Base-by-base conservation (phyloP, 1,140 invertebrate species). In the Choristoneura fumiferana region DNA sequence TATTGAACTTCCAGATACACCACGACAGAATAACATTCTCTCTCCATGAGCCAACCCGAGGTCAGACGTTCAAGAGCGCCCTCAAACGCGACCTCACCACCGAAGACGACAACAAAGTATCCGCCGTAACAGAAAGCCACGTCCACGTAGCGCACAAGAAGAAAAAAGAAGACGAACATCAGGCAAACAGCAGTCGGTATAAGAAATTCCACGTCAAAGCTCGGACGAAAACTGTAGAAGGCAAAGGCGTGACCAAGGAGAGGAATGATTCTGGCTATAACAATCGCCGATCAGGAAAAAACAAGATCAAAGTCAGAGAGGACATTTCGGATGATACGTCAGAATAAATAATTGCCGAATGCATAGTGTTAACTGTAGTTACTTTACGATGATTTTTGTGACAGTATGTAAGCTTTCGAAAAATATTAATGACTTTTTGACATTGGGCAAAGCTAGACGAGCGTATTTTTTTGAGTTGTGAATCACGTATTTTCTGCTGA, bases 21-120 rank as follows among this genome's bases (percentile, higher is more conserved):
- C 85, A 85, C 52, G 85, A 88, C 29, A 63, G 83, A 43, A 88
- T 88, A 15, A 86, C 85, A 0, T 88, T 88, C 54, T 86, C 85
- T 0, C 62, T 88, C 8, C 81, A 84, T 61, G 85, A 88, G 57
- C 85, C 85, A 0, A 74, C 72, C 0, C 70, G 85, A 4, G 85
- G 85, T 0, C 85, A 88, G 36, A 88, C 85, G 4, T 88, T 81
- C 40, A 88, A 88, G 55, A 88, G 85, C 52, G 79, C 81, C 8
- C 60, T 88, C 4, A 88, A 85, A 60, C 73, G 85, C 9, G 85
- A 88, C 36, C 29, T 69, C 0, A 40, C 14, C 0, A 38, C 29
- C 0, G 71, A 78, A 8, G 76, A 77, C 5, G 76, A 80, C 0
- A 54, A 62, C 10, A 79, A 78, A 56, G 57, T 34, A 0, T 35